These are phyloP conservation scores for Mactromeris polynyma DNA, from an alignment of 2,888 invertebrate genomes.

Conservation along the genomic window DNA sequence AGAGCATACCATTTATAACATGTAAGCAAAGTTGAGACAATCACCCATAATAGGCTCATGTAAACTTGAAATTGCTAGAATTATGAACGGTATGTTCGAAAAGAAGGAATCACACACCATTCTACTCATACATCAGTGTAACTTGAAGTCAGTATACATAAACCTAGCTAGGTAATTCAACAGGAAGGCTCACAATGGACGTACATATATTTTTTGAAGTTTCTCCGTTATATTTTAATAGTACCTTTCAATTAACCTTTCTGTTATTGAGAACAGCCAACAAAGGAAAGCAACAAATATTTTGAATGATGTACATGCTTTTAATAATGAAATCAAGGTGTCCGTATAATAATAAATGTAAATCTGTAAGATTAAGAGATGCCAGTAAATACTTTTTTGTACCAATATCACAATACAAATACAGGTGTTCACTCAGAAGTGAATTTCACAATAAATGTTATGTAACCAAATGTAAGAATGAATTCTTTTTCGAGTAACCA, in stretches of 20 bases:
- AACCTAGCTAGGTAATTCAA: neutral
- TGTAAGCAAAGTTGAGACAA: neutral
- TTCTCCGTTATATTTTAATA: too few relatives aligned
- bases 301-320: neutral
- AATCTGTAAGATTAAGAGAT: too few relatives aligned
- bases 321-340: neutral
- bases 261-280: neutral
- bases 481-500: too few relatives aligned
- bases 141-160: neutral
- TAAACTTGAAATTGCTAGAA: neutral
- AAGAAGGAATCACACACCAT: neutral
- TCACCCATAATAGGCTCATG: neutral
- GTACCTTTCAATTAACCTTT: neutral
- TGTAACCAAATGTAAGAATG: too few relatives aligned
- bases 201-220: too few relatives aligned
- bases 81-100: neutral
- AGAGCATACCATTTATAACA: neutral
- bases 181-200: neutral
- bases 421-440: too few relatives aligned
- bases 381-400: too few relatives aligned
- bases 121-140: neutral
- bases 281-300: neutral
- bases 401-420: too few relatives aligned
- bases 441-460: too few relatives aligned
- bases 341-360: too few relatives aligned